Percentiles rank a stretch among this genome's conserved stretches.
These are phyloP conservation scores for Argyrosomus regius DNA, from an alignment of 2,797 vertebrate species.

Conservation along the genomic window DNA sequence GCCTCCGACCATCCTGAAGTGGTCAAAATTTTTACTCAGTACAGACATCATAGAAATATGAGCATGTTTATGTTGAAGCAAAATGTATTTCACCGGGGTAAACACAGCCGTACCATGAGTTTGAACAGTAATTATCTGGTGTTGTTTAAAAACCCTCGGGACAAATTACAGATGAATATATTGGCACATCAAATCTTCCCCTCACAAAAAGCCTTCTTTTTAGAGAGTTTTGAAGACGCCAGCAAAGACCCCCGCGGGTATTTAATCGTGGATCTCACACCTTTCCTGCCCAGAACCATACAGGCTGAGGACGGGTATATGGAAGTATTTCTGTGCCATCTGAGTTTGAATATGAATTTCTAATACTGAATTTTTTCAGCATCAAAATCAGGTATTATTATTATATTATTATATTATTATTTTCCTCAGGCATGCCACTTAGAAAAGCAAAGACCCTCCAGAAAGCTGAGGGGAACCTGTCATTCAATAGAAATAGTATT, in stretches of 20 bases:
- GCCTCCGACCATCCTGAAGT: not conserved
- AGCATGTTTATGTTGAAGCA: not conserved
- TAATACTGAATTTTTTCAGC: too few relatives aligned
- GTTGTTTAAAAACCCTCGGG: not conserved
- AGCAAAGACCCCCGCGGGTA: not conserved
- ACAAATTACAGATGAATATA: conserved; percentile 5
- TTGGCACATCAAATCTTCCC: conserved; percentile 17
- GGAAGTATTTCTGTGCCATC: too few relatives aligned
- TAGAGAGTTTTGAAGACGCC: too few relatives aligned
- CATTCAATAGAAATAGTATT: too few relatives aligned
- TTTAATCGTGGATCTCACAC: not conserved
- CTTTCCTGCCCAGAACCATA: not conserved
- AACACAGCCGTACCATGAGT: not conserved
- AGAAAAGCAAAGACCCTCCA: too few relatives aligned
- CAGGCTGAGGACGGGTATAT: conserved; percentile 1
- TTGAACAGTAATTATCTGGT: not conserved
- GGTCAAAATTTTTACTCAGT: not conserved
- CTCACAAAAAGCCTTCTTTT: not conserved
- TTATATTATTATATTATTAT: too few relatives aligned
- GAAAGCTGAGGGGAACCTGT: too few relatives aligned
- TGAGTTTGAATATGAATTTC: too few relatives aligned
- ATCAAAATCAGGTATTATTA: too few relatives aligned
- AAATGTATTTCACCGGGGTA: not conserved
- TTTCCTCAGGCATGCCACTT: too few relatives aligned
- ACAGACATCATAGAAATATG: conserved; percentile 9